Percentiles rank a stretch among this genome's conserved stretches.
phyloP scores from a whole-genome alignment of 2,797 vertebrate species.

The Mionectes olivaceus region DNA sequence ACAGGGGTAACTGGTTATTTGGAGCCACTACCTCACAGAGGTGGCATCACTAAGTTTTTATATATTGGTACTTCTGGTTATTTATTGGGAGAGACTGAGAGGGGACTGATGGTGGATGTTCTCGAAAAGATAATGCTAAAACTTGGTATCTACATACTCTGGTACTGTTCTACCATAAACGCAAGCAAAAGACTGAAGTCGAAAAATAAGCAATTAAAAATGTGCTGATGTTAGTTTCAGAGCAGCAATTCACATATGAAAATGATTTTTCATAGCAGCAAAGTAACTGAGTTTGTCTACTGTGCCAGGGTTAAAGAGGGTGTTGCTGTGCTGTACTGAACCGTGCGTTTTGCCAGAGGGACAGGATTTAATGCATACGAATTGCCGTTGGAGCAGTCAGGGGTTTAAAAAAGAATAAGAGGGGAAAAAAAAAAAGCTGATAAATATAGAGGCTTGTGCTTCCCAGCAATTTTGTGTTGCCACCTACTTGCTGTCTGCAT shows the following conservation, averaged over 20 bases:
- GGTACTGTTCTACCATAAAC: not conserved
- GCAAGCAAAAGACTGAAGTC: not conserved
- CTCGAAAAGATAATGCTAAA: not conserved
- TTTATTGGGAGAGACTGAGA: not conserved
- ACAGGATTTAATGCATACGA: not conserved
- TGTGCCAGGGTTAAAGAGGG: not conserved
- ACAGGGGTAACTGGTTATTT: not conserved
- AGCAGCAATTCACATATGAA: not conserved
- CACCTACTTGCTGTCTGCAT: not conserved
- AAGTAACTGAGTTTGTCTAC: not conserved
- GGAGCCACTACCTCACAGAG: not conserved
- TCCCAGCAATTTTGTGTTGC: not conserved
- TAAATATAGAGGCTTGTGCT: not conserved
- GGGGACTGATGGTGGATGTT: not conserved
- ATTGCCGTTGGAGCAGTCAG: not conserved
- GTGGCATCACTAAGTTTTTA: not conserved
- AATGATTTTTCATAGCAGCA: not conserved
- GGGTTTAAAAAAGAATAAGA: not conserved
- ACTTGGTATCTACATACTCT: not conserved
- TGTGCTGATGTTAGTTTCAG: not conserved
- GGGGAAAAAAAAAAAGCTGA: fast-evolving
- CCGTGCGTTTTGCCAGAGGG: not conserved
- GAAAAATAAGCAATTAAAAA: not conserved
- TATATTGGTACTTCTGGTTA: not conserved
- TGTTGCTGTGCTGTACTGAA: not conserved